phyloP scores from a whole-genome alignment of 2,113 vertebrate genomes.

The Cygnus buccinator region DNA sequence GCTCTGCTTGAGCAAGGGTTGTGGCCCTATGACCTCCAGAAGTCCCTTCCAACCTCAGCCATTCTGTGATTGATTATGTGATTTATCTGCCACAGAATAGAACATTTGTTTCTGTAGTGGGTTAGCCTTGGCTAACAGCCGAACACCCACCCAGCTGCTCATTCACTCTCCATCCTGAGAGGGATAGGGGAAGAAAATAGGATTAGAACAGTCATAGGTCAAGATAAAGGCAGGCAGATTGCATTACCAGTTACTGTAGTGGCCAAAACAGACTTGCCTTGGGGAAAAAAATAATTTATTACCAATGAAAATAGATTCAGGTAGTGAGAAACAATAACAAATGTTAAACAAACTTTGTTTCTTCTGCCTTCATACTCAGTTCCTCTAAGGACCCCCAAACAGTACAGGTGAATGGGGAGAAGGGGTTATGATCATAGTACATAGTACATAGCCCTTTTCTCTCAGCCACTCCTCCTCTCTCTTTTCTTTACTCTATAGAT shows the following conservation, averaged over 20 bases:
- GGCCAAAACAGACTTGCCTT: neutral
- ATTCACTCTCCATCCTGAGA: neutral
- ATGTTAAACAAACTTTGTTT: neutral
- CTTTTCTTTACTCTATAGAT: neutral
- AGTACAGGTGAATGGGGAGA: accelerated
- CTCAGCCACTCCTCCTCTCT: neutral
- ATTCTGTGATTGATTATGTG: neutral
- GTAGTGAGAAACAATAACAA: neutral
- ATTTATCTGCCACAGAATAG: neutral
- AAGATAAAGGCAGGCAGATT: neutral
- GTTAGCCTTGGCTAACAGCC: neutral
- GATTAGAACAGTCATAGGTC: neutral
- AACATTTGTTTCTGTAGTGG: neutral
- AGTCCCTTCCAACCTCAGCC: no score
- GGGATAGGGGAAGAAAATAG: neutral
- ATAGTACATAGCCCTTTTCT: neutral
- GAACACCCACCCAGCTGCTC: accelerated
- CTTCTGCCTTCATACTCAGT: neutral
- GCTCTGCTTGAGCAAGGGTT: no score
- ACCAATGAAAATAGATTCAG: neutral
- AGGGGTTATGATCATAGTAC: neutral
- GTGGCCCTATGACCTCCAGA: no score
- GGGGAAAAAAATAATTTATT: neutral
- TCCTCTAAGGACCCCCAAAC: neutral
- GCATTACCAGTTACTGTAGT: neutral